Percentiles rank a stretch among this genome's conserved stretches.
phyloP scores from a whole-genome alignment of 2,888 invertebrate species.

The Oscheius myriophilus region DNA sequence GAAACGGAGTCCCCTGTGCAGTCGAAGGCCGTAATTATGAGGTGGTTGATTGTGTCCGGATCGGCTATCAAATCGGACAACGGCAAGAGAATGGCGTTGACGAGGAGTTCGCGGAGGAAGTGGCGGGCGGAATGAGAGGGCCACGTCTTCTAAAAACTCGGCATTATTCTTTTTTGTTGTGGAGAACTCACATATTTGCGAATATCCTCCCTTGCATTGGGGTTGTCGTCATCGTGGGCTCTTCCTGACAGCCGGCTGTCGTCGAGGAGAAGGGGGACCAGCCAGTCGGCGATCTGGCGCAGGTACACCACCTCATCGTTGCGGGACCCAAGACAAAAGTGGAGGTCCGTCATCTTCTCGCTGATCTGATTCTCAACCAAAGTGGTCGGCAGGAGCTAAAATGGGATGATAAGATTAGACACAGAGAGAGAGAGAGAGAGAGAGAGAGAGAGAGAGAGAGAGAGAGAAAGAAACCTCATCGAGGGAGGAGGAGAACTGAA shows the following conservation, averaged over 20 bases:
- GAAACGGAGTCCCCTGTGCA: neutral
- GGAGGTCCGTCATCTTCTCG: constrained; percentile 51
- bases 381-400: constrained; percentile 33
- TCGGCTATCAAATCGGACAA: constrained; percentile 64
- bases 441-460: neutral
- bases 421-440: constrained; percentile 7
- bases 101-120: constrained; percentile 65
- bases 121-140: constrained; percentile 63
- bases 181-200: constrained; percentile 8
- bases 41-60: constrained; percentile 67
- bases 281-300: constrained; percentile 61
- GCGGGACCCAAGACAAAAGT: constrained; percentile 57
- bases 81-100: constrained; percentile 62
- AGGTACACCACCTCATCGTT: constrained; percentile 59
- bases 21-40: constrained; percentile 58
- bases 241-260: constrained; percentile 61
- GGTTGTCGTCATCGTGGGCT: constrained; percentile 52
- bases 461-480: constrained; percentile 13
- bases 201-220: constrained; percentile 22
- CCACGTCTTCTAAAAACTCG: constrained; percentile 48
- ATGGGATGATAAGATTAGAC: no score
- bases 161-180: neutral
- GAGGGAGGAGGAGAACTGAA: constrained; percentile 10
- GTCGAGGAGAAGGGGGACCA: constrained; percentile 61
- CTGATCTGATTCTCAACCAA: constrained; percentile 53